These are phyloP conservation scores for Timandra comae DNA, from an alignment of 2,888 invertebrate genomes.

Conservation along the genomic window DNA sequence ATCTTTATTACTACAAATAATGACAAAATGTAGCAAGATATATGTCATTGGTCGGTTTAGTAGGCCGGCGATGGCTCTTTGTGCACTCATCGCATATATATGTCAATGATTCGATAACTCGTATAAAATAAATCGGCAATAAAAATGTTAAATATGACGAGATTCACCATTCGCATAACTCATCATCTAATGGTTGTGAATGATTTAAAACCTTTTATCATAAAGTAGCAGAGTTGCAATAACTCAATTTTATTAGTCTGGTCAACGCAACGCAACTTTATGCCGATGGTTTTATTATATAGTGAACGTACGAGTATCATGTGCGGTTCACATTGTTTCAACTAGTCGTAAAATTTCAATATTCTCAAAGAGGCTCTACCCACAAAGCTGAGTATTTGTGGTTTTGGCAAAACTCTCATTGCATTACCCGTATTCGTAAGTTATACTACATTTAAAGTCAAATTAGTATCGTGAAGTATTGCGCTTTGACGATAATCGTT, in stretches of 20 bases:
- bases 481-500: conserved; percentile 49
- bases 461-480: conserved; percentile 55
- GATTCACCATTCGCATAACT: conserved; percentile 67
- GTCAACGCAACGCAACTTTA: conserved; percentile 68
- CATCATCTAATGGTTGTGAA: conserved; percentile 74
- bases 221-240: conserved; percentile 70
- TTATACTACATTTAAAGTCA: conserved; percentile 61
- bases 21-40: conserved; percentile 59
- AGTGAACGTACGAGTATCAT: conserved; percentile 47
- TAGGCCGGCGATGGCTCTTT: conserved; percentile 39
- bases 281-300: conserved; percentile 62
- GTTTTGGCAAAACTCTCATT: conserved; percentile 46
- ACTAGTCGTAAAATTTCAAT: conserved; percentile 50
- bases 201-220: conserved; percentile 76
- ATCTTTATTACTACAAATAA: conserved; percentile 63
- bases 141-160: conserved; percentile 75
- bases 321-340: conserved; percentile 47
- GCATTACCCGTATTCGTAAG: conserved; percentile 50
- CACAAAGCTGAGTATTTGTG: conserved; percentile 38
- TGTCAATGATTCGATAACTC: conserved; percentile 61
- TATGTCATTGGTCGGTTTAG: conserved; percentile 26
- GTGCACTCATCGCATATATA: conserved; percentile 49
- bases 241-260: conserved; percentile 73
- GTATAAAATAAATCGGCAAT: conserved; percentile 65
- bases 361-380: conserved; percentile 36